Percentiles rank a stretch among this genome's conserved stretches.
phyloP scores from a whole-genome alignment of 2,797 vertebrate genomes.

The Catharus ustulatus region DNA sequence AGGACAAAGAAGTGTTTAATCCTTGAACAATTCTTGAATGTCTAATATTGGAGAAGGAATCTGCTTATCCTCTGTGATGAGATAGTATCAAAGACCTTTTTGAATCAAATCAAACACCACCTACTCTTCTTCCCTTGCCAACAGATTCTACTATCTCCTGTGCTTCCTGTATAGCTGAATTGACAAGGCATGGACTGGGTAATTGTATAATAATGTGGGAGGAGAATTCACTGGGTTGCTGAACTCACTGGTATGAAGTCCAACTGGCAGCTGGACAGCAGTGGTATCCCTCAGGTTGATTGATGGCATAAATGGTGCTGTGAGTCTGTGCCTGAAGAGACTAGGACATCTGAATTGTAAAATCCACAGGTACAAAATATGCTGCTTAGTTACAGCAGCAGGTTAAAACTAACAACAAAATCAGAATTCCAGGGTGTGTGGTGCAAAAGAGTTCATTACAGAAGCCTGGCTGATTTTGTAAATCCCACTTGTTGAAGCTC shows the following conservation, averaged over 20 bases:
- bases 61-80: neutral
- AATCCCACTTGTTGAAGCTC: neutral
- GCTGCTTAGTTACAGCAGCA: neutral
- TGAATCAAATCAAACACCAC: neutral
- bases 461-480: neutral
- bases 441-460: neutral
- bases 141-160: neutral
- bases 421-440: neutral
- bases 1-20: neutral
- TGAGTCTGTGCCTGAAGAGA: neutral
- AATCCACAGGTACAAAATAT: neutral
- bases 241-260: neutral
- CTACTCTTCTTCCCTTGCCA: neutral
- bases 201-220: neutral
- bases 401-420: neutral
- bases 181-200: neutral
- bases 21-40: neutral
- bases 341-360: neutral
- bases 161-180: neutral
- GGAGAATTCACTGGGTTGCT: neutral
- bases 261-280: neutral
- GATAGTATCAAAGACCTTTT: neutral
- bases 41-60: neutral
- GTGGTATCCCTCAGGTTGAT: neutral
- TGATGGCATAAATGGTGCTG: neutral